Evolutionary conservation across 2,113 vertebrate genomes (phyloP).

Genomic region (Antechinus stuartii): DNA sequence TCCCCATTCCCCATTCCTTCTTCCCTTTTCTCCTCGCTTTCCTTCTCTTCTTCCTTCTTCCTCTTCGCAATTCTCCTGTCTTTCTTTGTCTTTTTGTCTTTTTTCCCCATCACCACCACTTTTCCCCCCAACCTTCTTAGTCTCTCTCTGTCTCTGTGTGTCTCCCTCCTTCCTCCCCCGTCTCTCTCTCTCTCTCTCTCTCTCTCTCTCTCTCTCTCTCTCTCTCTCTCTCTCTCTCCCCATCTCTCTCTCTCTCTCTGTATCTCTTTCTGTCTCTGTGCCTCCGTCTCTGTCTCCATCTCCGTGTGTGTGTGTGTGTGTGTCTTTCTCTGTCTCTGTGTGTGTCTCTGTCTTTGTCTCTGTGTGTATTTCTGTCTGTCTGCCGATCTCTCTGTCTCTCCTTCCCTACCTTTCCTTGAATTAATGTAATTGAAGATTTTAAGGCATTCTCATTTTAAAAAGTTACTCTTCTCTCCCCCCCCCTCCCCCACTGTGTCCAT

Average conservation of each 20-base stretch:
- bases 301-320: neutral
- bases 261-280: neutral
- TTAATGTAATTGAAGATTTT: neutral
- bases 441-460: neutral
- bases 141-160: neutral
- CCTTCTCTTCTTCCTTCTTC: no score
- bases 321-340: no score
- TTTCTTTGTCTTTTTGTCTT: neutral
- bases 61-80: no score
- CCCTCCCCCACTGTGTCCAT: neutral
- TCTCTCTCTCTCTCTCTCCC: no score
- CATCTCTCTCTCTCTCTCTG: neutral
- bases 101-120: neutral
- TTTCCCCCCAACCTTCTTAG: neutral
- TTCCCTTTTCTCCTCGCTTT: no score
- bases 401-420: neutral
- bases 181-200: rapidly evolving
- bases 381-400: neutral
- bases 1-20: no score
- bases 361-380: neutral
- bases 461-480: neutral
- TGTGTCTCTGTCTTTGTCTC: no score
- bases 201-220: no score
- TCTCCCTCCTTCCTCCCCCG: rapidly evolving
- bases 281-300: neutral